Evolutionary conservation across 92 coral and sea anemone genomes (phyloP).

Genomic region (Pocillopora meandrina): DNA sequence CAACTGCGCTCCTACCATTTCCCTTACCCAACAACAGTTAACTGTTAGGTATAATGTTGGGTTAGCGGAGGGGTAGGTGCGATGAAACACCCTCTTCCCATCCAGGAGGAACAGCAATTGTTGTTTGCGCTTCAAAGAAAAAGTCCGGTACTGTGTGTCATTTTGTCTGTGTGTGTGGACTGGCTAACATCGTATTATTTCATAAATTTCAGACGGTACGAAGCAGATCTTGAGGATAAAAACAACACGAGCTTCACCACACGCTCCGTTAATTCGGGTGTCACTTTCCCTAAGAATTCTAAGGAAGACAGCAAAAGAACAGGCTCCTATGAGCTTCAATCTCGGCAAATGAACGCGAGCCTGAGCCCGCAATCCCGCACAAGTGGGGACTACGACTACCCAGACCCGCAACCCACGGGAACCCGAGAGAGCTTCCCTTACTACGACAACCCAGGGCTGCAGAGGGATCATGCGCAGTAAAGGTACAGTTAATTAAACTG

Average conservation of each 20-base stretch:
- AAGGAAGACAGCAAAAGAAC: not conserved
- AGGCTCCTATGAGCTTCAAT: slow-evolving; percentile 14
- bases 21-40: too few species aligned
- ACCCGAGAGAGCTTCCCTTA: not conserved
- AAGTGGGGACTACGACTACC: slow-evolving; percentile 41
- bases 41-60: too few species aligned
- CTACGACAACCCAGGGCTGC: slow-evolving; percentile 32
- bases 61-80: too few species aligned
- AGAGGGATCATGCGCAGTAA: not conserved
- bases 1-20: too few species aligned
- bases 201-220: slow-evolving; percentile 21
- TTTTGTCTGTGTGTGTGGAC: not conserved
- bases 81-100: too few species aligned
- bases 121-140: too few species aligned
- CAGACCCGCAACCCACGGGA: slow-evolving; percentile 22
- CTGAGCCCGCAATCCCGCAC: not conserved
- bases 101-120: too few species aligned
- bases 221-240: slow-evolving; percentile 1
- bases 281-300: not conserved
- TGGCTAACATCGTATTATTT: not conserved
- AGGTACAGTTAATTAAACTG: not conserved
- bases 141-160: not conserved
- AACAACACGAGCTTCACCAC: not conserved
- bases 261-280: slow-evolving; percentile 17
- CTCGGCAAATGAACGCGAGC: not conserved